phyloP scores from a whole-genome alignment of 2,888 invertebrate species.

The Eurytoma californica region DNA sequence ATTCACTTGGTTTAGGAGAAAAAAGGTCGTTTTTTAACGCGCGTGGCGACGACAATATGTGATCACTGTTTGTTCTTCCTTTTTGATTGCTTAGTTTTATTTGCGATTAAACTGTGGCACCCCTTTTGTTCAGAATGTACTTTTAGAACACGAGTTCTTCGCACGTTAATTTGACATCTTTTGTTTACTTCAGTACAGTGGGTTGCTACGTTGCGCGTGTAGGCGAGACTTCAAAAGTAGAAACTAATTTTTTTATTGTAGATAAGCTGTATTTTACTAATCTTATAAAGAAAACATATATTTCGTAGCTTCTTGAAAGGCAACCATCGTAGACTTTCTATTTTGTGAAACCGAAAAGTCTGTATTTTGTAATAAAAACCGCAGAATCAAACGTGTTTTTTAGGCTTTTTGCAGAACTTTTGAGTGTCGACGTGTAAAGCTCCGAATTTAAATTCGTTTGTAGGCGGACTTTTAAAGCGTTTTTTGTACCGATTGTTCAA shows the following conservation, averaged over 20 bases:
- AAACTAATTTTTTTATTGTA: conserved; percentile 37
- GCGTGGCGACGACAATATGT: conserved; percentile 40
- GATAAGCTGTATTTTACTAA: conserved; percentile 43
- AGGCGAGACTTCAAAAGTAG: conserved; percentile 22
- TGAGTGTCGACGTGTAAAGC: too few relatives aligned
- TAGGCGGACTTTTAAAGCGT: not conserved
- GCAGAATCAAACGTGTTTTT: too few relatives aligned
- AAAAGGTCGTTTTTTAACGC: conserved; percentile 30
- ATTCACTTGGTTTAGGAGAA: conserved; percentile 39
- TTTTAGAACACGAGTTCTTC: conserved; percentile 16
- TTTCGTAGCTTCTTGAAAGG: conserved; percentile 43
- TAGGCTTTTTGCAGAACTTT: too few relatives aligned
- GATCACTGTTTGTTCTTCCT: conserved; percentile 56
- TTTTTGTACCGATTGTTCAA: too few relatives aligned
- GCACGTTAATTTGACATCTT: conserved; percentile 14
- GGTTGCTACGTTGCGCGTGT: conserved; percentile 12
- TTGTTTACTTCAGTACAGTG: conserved; percentile 13
- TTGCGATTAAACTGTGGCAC: conserved; percentile 31
- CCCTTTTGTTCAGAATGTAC: not conserved
- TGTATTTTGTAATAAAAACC: conserved; percentile 35
- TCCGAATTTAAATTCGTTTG: conserved; percentile 35
- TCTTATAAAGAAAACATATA: conserved; percentile 3
- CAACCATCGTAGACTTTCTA: conserved; percentile 33
- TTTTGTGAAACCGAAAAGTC: conserved; percentile 41
- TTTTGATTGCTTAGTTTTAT: conserved; percentile 44